phyloP scores from a whole-genome alignment of 1,140 invertebrate species.

The Ganaspis sp. region DNA sequence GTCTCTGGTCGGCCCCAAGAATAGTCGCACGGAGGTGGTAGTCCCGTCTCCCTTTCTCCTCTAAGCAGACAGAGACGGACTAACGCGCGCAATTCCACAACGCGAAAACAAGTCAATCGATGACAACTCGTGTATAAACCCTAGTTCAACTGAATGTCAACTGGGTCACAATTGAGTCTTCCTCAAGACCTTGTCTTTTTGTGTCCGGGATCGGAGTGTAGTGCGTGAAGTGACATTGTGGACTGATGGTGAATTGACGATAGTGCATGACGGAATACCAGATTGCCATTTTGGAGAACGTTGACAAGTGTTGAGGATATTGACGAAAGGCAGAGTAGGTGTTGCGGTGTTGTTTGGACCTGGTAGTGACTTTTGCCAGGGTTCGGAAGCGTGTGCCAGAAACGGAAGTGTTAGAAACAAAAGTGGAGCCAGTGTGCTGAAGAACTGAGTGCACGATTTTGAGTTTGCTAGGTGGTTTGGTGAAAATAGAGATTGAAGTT shows the following conservation, averaged over 20 bases:
- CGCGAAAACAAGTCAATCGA: constrained; percentile 7
- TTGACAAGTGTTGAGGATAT: neutral
- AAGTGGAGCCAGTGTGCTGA: no score
- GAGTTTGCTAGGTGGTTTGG: no score
- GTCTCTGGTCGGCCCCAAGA: constrained; percentile 75
- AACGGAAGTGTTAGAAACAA: neutral
- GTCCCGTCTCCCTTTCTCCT: constrained; percentile 60
- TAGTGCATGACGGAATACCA: neutral
- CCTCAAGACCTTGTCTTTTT: no score
- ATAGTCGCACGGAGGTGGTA: constrained; percentile 69
- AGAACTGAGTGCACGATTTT: no score
- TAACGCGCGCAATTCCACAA: constrained; percentile 46
- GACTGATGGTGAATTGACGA: neutral
- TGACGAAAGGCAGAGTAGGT: neutral
- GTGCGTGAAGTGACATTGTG: neutral
- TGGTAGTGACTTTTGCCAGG: neutral
- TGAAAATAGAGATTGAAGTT: no score
- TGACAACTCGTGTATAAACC: neutral
- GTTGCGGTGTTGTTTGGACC: no score
- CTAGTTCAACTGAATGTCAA: neutral
- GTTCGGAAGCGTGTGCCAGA: neutral
- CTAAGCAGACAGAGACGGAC: constrained; percentile 41
- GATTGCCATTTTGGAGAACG: constrained; percentile 41
- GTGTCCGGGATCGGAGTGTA: neutral
- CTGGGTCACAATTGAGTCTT: no score